phyloP scores from a whole-genome alignment of 2,888 invertebrate genomes.

The Chalcis sispes region DNA sequence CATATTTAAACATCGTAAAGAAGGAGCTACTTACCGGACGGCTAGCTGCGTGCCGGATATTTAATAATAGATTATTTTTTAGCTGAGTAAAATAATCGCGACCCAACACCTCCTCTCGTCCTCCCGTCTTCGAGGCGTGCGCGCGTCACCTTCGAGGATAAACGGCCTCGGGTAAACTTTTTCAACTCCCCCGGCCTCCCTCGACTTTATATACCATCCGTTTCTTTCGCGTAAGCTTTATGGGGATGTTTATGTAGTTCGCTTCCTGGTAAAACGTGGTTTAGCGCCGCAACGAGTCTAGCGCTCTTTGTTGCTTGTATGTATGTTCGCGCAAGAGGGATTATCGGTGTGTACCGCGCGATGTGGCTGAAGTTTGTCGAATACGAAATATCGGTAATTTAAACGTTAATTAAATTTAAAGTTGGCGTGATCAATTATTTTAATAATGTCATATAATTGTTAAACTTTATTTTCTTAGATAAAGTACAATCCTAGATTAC shows the following conservation, averaged over 20 bases:
- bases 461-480: too few species aligned
- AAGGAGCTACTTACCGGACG: slow-evolving; percentile 71
- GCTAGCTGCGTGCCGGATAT: slow-evolving; percentile 60
- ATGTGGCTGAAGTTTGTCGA: too few species aligned
- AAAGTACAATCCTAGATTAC: too few species aligned
- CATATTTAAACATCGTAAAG: slow-evolving; percentile 76
- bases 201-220: too few species aligned
- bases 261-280: not conserved
- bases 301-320: too few species aligned
- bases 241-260: slow-evolving; percentile 40
- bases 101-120: slow-evolving; percentile 8
- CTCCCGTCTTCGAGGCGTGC: not conserved
- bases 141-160: slow-evolving; percentile 8
- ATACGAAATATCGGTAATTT: too few species aligned
- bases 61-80: slow-evolving; percentile 71
- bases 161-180: slow-evolving; percentile 35
- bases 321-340: too few species aligned
- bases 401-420: too few species aligned
- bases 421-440: too few species aligned
- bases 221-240: slow-evolving; percentile 21
- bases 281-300: too few species aligned
- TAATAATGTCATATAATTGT: too few species aligned
- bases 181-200: not conserved
- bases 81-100: slow-evolving; percentile 46
- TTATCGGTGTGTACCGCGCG: too few species aligned